Base-by-base conservation (phyloP, 2,113 vertebrate species). In the Lethenteron camtschaticum region DNA sequence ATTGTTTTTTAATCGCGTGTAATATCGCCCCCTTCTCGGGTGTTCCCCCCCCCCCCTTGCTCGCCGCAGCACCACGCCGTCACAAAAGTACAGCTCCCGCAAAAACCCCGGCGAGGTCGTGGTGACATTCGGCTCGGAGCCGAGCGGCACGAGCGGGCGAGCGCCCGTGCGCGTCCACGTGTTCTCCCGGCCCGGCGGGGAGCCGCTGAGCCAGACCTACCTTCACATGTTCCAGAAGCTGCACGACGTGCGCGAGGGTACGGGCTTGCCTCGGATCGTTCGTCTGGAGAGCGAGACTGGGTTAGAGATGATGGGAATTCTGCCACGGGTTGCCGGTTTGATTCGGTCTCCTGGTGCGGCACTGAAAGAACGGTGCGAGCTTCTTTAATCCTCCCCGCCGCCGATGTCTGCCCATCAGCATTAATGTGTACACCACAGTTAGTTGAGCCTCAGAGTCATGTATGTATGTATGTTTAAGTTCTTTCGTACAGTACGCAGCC, bases 181-280 rank as follows among this genome's bases (percentile, higher is more conserved):
- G 20, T 74, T 88, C 1, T 79, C 80, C 4, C 13, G 70, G 1
- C 41, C 41, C 41, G 72, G 73, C 0, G 83, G 83, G 12, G 73
- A 82, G 3, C 73, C 76, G 0, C 80, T 96, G 2, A 75, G 68
- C 0, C 71, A 70, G 72, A 80, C 74, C 74, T 94, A 92, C 78
- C 92, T 86, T 68, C 86, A 77, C 73, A 96, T 96, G 91, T 95
- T 95, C 75, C 91, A 95, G 76, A 85, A 85, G 71, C 76, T 85
- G 1, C 66, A 79, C 0, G 90, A 91, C 2, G 20, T 87, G 13
- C 79, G 85, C 16, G 86, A 90, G 73, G 89, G 89, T 86, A 74
- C 41, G 41, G 41, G 41, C 41, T 41, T 41, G 41, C 41, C 41
- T 41, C 1, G 63, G 20, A 66, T 66, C 10, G 10, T 11, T n/a